Percentiles rank a stretch among this genome's conserved stretches.
These are phyloP conservation scores for Perca schrenkii DNA, from an alignment of 2,113 vertebrate genomes.

Conservation along the genomic window DNA sequence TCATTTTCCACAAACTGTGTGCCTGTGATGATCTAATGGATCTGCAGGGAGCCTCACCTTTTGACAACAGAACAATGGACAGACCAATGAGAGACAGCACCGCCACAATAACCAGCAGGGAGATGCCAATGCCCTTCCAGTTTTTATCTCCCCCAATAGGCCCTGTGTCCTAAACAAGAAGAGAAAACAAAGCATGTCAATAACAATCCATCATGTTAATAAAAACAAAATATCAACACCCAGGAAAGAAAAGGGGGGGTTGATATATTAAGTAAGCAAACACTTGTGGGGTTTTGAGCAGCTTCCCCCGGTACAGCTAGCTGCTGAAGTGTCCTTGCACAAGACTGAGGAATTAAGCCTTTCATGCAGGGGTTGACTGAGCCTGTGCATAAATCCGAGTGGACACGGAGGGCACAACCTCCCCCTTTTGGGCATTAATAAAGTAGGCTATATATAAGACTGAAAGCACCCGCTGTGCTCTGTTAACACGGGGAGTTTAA, in stretches of 20 bases:
- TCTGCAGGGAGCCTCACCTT: slow-evolving; percentile 83
- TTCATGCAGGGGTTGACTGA: neutral
- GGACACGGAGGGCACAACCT: neutral
- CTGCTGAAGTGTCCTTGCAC: slow-evolving; percentile 5
- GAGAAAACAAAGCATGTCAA: neutral
- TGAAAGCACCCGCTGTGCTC: neutral
- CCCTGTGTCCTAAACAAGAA: slow-evolving; percentile 86
- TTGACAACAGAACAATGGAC: slow-evolving; percentile 94
- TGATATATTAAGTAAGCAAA: too few species aligned
- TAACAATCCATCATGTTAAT: neutral
- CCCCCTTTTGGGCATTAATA: neutral
- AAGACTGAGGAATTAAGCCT: neutral
- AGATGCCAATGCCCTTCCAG: slow-evolving; percentile 97
- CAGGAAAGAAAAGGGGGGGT: too few species aligned
- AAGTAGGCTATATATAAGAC: neutral
- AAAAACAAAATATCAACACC: neutral
- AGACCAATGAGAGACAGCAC: slow-evolving; percentile 95
- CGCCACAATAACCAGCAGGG: slow-evolving; percentile 93
- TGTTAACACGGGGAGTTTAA: neutral
- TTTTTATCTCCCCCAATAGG: slow-evolving; percentile 90
- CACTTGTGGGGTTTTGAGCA: too few species aligned
- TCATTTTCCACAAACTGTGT: neutral
- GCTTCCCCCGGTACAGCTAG: too few species aligned
- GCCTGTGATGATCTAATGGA: neutral
- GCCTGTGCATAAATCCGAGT: neutral